These are phyloP conservation scores for Epinotia bilunana DNA, from an alignment of 2,888 invertebrate species.

Conservation along the genomic window DNA sequence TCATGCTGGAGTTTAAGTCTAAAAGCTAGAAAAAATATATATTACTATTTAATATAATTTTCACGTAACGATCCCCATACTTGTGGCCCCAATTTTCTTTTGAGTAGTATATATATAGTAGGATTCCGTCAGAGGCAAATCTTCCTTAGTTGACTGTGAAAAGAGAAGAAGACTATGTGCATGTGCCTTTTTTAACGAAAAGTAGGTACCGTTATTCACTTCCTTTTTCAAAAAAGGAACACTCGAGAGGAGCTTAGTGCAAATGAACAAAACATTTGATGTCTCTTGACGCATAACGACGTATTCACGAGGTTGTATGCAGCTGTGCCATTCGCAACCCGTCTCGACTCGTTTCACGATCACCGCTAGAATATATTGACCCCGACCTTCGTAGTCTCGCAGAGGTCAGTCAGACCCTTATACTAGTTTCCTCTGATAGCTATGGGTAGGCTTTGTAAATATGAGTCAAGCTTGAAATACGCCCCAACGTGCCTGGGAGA, in stretches of 20 bases:
- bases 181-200: neutral
- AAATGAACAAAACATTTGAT: constrained; percentile 34
- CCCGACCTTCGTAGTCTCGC: neutral
- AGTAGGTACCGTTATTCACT: neutral
- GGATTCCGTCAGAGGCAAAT: too few species aligned
- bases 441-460: neutral
- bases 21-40: too few species aligned
- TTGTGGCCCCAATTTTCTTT: too few species aligned
- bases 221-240: constrained; percentile 14
- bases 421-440: too few species aligned
- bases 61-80: too few species aligned
- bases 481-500: neutral
- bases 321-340: neutral
- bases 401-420: neutral
- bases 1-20: too few species aligned
- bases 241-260: constrained; percentile 13
- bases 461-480: constrained; percentile 18
- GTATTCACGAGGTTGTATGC: constrained; percentile 20
- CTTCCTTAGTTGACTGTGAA: neutral
- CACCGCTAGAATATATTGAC: neutral
- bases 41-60: too few species aligned
- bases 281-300: constrained; percentile 25
- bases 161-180: neutral
- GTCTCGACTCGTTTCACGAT: neutral
- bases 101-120: too few species aligned